These are phyloP conservation scores for Phrixothrix hirtus DNA, from an alignment of 2,888 invertebrate genomes.

Conservation along the genomic window DNA sequence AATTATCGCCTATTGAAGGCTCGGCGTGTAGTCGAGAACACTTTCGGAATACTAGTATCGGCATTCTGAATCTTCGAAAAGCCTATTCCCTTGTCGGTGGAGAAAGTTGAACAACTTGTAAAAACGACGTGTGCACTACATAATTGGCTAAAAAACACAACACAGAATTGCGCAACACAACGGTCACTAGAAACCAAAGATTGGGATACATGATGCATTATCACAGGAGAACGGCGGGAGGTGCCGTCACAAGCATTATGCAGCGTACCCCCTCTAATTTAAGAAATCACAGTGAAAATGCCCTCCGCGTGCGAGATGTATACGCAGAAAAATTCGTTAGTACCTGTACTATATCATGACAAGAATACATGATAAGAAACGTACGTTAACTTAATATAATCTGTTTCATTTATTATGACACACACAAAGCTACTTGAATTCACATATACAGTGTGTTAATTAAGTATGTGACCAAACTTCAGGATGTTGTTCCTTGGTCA, in stretches of 20 bases:
- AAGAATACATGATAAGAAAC: background rate
- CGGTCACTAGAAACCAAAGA: conserved; percentile 2
- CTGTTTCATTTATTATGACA: too few relatives aligned
- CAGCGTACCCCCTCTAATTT: background rate
- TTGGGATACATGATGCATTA: too few relatives aligned
- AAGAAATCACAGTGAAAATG: conserved; percentile 1
- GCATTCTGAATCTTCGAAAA: conserved; percentile 4
- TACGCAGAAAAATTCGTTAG: conserved; percentile 3
- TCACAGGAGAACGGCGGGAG: background rate
- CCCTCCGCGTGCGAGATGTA: background rate
- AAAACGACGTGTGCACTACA: too few relatives aligned
- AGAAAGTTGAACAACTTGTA: conserved; percentile 2
- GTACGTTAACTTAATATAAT: background rate
- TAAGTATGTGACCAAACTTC: too few relatives aligned
- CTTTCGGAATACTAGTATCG: conserved; percentile 3
- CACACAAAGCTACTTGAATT: too few relatives aligned
- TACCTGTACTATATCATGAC: background rate
- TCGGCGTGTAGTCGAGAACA: conserved; percentile 1
- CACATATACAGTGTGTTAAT: too few relatives aligned
- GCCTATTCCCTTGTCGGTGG: background rate
- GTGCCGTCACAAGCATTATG: background rate
- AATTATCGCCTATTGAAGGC: too few relatives aligned
- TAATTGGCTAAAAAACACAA: too few relatives aligned
- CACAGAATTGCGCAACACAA: background rate
- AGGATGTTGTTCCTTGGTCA: too few relatives aligned